Evolutionary conservation across 23 tunicate species (phyloP).

Genomic region (Corella eumyota): DNA sequence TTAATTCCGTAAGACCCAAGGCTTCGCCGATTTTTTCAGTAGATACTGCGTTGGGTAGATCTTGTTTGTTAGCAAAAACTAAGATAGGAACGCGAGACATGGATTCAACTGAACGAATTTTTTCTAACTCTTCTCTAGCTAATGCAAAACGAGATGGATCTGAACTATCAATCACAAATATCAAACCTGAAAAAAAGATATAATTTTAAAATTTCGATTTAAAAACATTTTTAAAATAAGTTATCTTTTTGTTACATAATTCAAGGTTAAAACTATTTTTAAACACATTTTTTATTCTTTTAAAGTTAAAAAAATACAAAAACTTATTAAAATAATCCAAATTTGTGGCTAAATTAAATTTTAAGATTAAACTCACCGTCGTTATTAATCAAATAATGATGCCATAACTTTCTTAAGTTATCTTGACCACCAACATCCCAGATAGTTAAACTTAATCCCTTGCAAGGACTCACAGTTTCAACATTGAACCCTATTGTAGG

Average conservation of each 20-base stretch:
- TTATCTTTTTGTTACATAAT: neutral
- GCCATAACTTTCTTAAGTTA: constrained; percentile 28
- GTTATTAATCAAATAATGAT: constrained; percentile 31
- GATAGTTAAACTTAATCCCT: constrained; percentile 30
- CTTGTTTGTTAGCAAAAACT: constrained; percentile 79
- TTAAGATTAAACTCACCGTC: constrained; percentile 13
- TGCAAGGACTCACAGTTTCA: constrained; percentile 63
- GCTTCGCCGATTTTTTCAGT: constrained; percentile 27
- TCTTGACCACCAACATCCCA: constrained; percentile 61
- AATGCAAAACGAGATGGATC: constrained; percentile 46
- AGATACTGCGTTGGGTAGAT: constrained; percentile 35
- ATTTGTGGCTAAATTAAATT: neutral
- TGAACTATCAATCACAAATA: constrained; percentile 57
- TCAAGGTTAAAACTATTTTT: neutral
- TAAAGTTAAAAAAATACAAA: too few species aligned
- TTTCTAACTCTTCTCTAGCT: constrained; percentile 44
- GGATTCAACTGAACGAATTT: constrained; percentile 12
- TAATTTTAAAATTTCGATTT: neutral
- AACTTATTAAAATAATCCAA: too few species aligned
- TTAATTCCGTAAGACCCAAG: constrained; percentile 11
- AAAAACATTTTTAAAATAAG: neutral
- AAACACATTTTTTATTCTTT: too few species aligned
- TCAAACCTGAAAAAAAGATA: constrained; percentile 31
- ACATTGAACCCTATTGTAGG: constrained; percentile 78
- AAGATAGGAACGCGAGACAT: constrained; percentile 36